Percentiles rank a stretch among this genome's conserved stretches.
Evolutionary conservation across 92 coral and sea anemone species (phyloP).

Genomic region (Palythoa grandiflora): DNA sequence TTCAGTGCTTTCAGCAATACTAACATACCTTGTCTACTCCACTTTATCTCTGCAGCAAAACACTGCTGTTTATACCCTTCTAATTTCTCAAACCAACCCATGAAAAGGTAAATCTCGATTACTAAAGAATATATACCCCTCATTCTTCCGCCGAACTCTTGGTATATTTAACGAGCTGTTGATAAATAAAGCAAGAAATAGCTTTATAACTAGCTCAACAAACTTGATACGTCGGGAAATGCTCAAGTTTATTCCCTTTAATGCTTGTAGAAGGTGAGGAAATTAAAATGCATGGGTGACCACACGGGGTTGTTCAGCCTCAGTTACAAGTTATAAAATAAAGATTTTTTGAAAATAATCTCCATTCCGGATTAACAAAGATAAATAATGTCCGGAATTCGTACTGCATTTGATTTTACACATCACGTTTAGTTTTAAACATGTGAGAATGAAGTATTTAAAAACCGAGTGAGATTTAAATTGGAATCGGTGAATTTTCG

Average conservation of each 20-base stretch:
- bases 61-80: background rate
- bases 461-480: background rate
- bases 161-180: conserved; percentile 41
- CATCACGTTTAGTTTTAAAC: conserved; percentile 34
- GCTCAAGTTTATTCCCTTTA: conserved; percentile 4
- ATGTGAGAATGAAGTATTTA: background rate
- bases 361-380: conserved; percentile 33
- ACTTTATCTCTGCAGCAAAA: background rate
- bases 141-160: conserved; percentile 20
- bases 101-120: background rate
- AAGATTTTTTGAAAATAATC: conserved; percentile 5
- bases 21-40: background rate
- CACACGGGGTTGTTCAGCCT: conserved; percentile 19
- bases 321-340: background rate
- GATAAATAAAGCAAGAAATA: conserved; percentile 14
- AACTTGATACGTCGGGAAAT: conserved; percentile 2
- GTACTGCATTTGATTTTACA: background rate
- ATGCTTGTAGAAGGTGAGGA: background rate
- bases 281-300: background rate
- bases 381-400: conserved; percentile 41
- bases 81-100: background rate
- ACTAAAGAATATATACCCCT: background rate
- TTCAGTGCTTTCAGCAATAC: background rate
- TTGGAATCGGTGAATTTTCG: background rate
- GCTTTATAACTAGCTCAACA: background rate